A percentile compares a stretch with the other conserved stretches of the same genome.
Evolutionary conservation across 1,140 invertebrate species (phyloP).

Genomic region (Drosophila truncata): DNA sequence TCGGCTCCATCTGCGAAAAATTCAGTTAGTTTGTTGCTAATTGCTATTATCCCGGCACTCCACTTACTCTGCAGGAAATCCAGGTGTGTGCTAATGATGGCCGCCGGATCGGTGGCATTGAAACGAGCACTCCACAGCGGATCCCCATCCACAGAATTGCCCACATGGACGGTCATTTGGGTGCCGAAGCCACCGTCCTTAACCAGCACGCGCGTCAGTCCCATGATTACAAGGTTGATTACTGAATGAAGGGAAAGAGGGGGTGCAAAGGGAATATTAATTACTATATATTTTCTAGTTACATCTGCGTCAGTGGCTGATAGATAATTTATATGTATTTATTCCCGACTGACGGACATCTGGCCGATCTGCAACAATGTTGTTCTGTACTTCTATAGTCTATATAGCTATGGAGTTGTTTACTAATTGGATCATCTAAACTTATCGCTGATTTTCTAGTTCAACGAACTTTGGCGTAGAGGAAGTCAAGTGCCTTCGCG

Average conservation of each 20-base stretch:
- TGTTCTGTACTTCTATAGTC: background rate
- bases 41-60: slow-evolving; percentile 1
- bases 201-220: slow-evolving; percentile 62
- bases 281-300: slow-evolving; percentile 23
- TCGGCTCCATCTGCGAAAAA: slow-evolving; percentile 90
- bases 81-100: slow-evolving; percentile 91
- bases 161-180: slow-evolving; percentile 90
- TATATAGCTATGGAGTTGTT: slow-evolving; percentile 4
- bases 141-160: slow-evolving; percentile 89
- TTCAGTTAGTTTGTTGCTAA: slow-evolving; percentile 38
- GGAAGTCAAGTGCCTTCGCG: slow-evolving; percentile 8
- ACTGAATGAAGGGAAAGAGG: background rate
- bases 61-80: slow-evolving; percentile 89
- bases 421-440: slow-evolving; percentile 26
- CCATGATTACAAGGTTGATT: slow-evolving; percentile 45
- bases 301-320: slow-evolving; percentile 29
- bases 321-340: slow-evolving; percentile 16
- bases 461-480: slow-evolving; percentile 42
- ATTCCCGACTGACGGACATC: slow-evolving; percentile 10
- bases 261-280: slow-evolving; percentile 1
- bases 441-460: slow-evolving; percentile 28
- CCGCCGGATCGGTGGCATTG: slow-evolving; percentile 90
- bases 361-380: slow-evolving; percentile 26
- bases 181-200: slow-evolving; percentile 93
- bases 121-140: slow-evolving; percentile 94